A percentile compares a stretch with the other conserved stretches of the same genome.
phyloP scores from a whole-genome alignment of 2,888 invertebrate species.

The Drosophila neutralis region DNA sequence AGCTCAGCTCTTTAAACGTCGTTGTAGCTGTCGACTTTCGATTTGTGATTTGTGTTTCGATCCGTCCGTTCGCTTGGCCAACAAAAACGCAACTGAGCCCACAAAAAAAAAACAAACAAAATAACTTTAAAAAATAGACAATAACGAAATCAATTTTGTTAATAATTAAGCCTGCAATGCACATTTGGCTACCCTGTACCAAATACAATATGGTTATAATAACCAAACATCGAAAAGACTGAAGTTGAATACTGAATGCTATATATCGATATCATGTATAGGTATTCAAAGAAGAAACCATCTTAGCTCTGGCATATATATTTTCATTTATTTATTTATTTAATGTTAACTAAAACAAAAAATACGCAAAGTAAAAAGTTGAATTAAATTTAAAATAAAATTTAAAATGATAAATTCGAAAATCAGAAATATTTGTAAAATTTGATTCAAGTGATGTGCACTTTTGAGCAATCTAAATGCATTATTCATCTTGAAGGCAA shows the following conservation, averaged over 20 bases:
- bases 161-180: conserved; percentile 26
- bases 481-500: background rate
- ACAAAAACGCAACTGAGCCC: conserved; percentile 47
- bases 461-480: too few species aligned
- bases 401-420: too few species aligned
- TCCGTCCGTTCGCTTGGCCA: conserved; percentile 57
- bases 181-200: conserved; percentile 5
- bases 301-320: background rate
- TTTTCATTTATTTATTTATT: too few species aligned
- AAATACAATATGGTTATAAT: background rate
- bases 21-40: background rate
- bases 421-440: too few species aligned
- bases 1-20: conserved; percentile 34
- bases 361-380: too few species aligned
- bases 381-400: too few species aligned
- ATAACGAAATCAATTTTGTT: conserved; percentile 8
- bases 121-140: conserved; percentile 3
- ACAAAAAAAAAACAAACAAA: background rate
- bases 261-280: background rate
- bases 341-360: too few species aligned
- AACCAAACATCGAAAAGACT: background rate
- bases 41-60: conserved; percentile 16
- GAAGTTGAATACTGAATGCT: background rate
- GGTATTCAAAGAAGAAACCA: background rate
- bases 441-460: background rate